Evolutionary conservation across 2,113 vertebrate genomes (phyloP), one percentile per base, ranked within the genome.

Genomic region (Aptenodytes forsteri): DNA sequence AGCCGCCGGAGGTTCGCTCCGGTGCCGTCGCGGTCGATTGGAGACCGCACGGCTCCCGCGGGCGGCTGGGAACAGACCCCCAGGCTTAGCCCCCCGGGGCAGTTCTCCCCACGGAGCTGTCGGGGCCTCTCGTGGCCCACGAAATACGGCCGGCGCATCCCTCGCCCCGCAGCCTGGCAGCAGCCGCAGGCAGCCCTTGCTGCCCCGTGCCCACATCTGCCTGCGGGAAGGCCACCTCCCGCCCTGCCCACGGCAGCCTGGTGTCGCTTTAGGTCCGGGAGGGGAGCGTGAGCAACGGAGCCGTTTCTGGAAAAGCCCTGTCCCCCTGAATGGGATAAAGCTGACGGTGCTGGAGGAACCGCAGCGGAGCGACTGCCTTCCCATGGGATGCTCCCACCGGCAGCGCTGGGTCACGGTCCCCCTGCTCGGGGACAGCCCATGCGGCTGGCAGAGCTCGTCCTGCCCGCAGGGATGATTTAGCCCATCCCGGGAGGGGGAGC

Each of bases 281-380:
- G 22, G 14, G 11, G 13, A 13, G 23, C 7, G 23, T 1, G 36
- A 71, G 20, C 5, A 1, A 5, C 2, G n/a, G 42, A 34, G 42
- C 82, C 2, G 0, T 55, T 67, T 84, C 79, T 82, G 92, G 55
- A 44, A 88, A 61, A 81, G 23, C 32, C n/a, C 26, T 7, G 6
- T 92, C 25, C 16, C 23, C 0, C 49, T 38, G 46, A 17, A 13
- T 1, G 20, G 40, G 65, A 29, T 25, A 12, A n/a, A 70, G 50
- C 59, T 32, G 73, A 15, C 2, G 2, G 42, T 34, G 66, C 61
- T 23, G 66, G 42, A 70, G 46, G 46, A 62, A 4, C 29, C 8
- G 0, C 65, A 25, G 25, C 2, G 0, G 5, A 29, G 36, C 0
- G 0, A 1, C 7, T 2, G 56, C 47, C 25, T 10, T 32, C 42